Conservation (phyloP, 2,888 invertebrate genomes). For the Polydesmus complanatus region DNA sequence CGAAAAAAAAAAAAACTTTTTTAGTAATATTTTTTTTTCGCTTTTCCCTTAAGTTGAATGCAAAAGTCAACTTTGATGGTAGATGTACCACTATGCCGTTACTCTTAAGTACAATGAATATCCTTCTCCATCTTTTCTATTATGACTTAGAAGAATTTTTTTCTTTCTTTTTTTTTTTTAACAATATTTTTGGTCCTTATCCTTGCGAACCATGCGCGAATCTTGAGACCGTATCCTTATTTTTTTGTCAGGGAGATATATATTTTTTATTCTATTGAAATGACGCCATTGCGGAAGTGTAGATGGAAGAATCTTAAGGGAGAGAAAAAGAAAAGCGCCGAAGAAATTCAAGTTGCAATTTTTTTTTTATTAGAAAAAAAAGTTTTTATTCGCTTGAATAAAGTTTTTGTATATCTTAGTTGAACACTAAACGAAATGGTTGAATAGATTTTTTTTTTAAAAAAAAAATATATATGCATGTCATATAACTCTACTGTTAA, state of each 20-base stretch:
- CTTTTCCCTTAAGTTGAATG: neutral
- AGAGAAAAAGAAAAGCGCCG: neutral
- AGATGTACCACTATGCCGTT: neutral
- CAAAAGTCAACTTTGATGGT: neutral
- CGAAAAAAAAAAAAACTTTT: no score
- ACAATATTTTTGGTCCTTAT: neutral
- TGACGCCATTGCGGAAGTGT: conserved; percentile 4
- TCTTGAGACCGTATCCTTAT: neutral
- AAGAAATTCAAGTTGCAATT: neutral
- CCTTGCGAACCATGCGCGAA: neutral
- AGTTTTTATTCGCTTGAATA: neutral
- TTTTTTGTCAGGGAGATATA: neutral
- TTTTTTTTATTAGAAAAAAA: neutral
- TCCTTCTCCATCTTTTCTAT: neutral
- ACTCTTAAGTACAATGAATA: neutral
- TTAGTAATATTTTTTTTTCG: neutral
- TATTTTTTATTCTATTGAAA: conserved; percentile 1
- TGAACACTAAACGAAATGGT: neutral
- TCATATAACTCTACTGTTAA: no score
- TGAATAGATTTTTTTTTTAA: no score
- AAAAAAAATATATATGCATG: no score
- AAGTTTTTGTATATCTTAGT: neutral
- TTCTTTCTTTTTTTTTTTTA: neutral
- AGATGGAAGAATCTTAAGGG: neutral
- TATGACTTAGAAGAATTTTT: no score